Percentiles rank a stretch among this genome's conserved stretches.
These are phyloP conservation scores for Procambarus clarkii DNA, from an alignment of 1,140 invertebrate genomes.

Conservation along the genomic window DNA sequence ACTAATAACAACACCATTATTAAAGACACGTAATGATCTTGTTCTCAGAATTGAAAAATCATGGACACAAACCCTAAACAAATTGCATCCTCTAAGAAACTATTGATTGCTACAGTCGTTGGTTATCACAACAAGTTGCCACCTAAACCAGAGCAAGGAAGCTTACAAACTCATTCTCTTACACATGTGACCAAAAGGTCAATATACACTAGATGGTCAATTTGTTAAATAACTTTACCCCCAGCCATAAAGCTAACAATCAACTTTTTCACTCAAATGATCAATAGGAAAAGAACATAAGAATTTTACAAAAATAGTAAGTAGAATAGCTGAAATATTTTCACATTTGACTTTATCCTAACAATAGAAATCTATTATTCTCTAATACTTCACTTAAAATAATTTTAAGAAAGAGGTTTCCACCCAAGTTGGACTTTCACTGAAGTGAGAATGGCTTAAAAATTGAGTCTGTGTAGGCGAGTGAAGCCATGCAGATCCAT, in stretches of 20 bases:
- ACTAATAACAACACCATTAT: slow-evolving; percentile 56
- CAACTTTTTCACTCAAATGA: slow-evolving; percentile 43
- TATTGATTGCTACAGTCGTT: slow-evolving; percentile 46
- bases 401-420: slow-evolving; percentile 36
- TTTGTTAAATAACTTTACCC: slow-evolving; percentile 35
- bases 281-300: slow-evolving; percentile 35
- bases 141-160: slow-evolving; percentile 47
- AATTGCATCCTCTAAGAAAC: slow-evolving; percentile 47
- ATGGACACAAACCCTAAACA: slow-evolving; percentile 41
- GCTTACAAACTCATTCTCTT: slow-evolving; percentile 41
- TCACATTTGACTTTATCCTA: slow-evolving; percentile 38
- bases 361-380: slow-evolving; percentile 45
- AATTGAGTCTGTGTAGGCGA: slow-evolving; percentile 34
- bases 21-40: slow-evolving; percentile 29
- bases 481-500: slow-evolving; percentile 16
- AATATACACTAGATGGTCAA: slow-evolving; percentile 31
- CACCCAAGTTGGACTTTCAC: slow-evolving; percentile 49
- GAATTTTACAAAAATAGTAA: slow-evolving; percentile 55
- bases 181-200: slow-evolving; percentile 25
- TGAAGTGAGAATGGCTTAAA: slow-evolving; percentile 43
- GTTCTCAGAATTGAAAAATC: slow-evolving; percentile 32
- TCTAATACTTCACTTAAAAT: slow-evolving; percentile 47
- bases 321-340: slow-evolving; percentile 44
- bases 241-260: slow-evolving; percentile 36
- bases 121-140: slow-evolving; percentile 53